Evolutionary conservation across 2,888 invertebrate species (phyloP), one percentile per base, ranked within the genome.

Genomic region (Hermodice carunculata): DNA sequence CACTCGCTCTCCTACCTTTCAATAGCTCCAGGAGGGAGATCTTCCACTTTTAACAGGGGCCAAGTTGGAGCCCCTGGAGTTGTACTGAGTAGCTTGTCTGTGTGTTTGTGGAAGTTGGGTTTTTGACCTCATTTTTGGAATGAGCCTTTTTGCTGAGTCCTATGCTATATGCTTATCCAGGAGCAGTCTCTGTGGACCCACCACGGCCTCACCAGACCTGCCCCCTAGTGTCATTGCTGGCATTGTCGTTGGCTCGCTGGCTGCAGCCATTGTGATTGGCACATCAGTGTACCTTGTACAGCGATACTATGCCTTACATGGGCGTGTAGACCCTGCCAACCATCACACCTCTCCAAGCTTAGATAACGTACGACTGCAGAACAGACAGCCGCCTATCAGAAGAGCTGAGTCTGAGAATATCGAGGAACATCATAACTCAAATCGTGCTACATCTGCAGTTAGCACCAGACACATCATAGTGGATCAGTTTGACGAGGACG

Each of bases 271-370:
- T 3, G 26, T 60, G n/a, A 24, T 60, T 31, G 60, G 51, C n/a
- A 31, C 24, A 1, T 32, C 46, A 8, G 60, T 60, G 31, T 60
- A 37, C 51, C 51, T 60, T 24, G 51, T 60, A 3, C 60, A 60
- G 51, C 49, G 60, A 1, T 60, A 49, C 51, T 60, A 60, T 28
- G 40, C 60, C 49, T 26, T 60, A 2, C 60, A 60, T 32, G 24
- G 49, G 28, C 60, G 54, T 17, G 54, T 54, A 1, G 42, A n/a
- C 24, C n/a, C n/a, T n/a, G n/a, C n/a, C n/a, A n/a, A n/a, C n/a
- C n/a, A n/a, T n/a, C n/a, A n/a, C n/a, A n/a, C n/a, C n/a, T n/a
- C n/a, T n/a, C n/a, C n/a, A n/a, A n/a, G n/a, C n/a, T n/a, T n/a
- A n/a, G n/a, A n/a, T 29, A 26, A 19, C 19, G 42, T 6, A 2